A percentile compares a stretch with the other conserved stretches of the same genome.
Conservation (phyloP, 2,113 vertebrate species). For the Brevimyrus niger region DNA sequence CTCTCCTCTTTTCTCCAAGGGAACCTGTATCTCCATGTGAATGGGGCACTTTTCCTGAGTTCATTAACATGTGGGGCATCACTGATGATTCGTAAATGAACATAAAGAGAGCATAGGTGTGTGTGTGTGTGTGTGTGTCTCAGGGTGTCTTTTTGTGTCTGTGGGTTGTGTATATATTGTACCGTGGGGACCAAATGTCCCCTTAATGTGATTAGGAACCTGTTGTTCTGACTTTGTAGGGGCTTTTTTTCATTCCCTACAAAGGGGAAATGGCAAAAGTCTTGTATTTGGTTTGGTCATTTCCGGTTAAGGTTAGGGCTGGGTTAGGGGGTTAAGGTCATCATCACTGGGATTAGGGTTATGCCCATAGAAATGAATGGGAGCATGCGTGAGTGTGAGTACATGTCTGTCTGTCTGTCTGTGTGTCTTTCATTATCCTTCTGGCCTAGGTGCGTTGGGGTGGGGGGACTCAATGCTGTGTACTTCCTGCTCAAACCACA, state of each 20-base stretch:
- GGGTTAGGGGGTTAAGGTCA: background rate
- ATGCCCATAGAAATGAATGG: background rate
- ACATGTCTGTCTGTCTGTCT: background rate
- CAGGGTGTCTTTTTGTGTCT: background rate
- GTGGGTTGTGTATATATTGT: background rate
- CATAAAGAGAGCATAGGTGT: background rate
- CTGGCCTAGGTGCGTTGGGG: slow-evolving; percentile 32
- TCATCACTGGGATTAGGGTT: background rate
- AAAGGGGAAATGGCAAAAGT: background rate
- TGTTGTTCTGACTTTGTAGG: too few relatives aligned
- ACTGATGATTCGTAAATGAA: background rate
- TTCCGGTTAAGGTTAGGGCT: too few relatives aligned
- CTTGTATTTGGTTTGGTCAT: background rate
- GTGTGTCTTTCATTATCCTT: background rate
- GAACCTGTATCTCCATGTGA: background rate
- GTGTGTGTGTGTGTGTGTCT: background rate
- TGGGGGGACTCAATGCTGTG: slow-evolving; percentile 62
- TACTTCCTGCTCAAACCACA: slow-evolving; percentile 62
- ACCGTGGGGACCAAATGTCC: background rate
- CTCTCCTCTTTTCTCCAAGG: background rate
- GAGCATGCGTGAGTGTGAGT: background rate
- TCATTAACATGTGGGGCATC: background rate
- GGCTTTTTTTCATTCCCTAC: background rate
- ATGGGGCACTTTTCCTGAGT: background rate
- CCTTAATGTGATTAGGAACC: too few relatives aligned